Base-by-base conservation (phyloP, 2,888 invertebrate species). In the Camptogramma bilineatum region DNA sequence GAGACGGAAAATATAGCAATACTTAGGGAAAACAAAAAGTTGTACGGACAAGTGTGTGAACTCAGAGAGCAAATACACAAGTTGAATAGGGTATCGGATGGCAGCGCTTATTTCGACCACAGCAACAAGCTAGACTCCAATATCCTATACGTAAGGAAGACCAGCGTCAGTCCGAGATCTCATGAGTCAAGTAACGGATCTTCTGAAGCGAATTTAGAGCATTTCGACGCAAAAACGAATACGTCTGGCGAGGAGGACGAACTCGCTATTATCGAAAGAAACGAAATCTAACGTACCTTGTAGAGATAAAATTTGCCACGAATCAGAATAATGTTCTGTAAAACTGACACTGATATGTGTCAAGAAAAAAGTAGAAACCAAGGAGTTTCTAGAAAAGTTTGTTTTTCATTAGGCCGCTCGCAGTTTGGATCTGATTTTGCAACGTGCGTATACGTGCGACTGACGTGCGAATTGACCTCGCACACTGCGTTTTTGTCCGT, bases 1-100 rank as follows among this genome's bases (percentile, higher is more conserved):
- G 98, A 98, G 88, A 97, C 98, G 0, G 98, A 98, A 78, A 98
- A 98, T 82, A 94, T 97, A 76, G 95, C 96, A 0, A 93, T 98
- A 70, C 96, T 98, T 80, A 93, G 98, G 42, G 98, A 98, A 75
- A 98, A 98, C 81, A 98, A 98, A 81, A 97, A 98, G 81, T 82
- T 98, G 1, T 93, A 93, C 53, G 80, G 88, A 1, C 93, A 93
- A 81, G 91, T 93, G 0, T 92, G 91, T 48, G 92, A 93, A 64
- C 66, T 93, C 7, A 81, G 92, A 52, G 93, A 93, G 65, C 92
- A 92, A 68, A 93, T 93, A 73, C 92, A 93, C 51, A 91, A 91
- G 68, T 57, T 93, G 10, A 93, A 92, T 70, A 82, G 93, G 75
- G 88, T 92, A 78, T 92, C 93, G 0, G 93, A 93, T 50, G 87